Conservation (phyloP, 2,113 vertebrate species). For the Ophiodon elongatus region DNA sequence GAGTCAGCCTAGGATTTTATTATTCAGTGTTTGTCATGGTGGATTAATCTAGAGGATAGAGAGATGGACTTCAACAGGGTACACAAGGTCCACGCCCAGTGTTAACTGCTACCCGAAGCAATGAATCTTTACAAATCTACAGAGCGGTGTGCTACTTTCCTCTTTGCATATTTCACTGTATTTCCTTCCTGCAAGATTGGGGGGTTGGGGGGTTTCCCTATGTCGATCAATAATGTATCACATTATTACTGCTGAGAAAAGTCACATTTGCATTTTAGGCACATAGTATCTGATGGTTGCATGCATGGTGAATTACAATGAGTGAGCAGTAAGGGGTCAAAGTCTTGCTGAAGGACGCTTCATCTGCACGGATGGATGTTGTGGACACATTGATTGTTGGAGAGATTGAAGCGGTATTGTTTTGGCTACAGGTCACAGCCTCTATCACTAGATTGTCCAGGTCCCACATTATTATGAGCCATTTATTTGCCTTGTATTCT, state of each 20-base stretch:
- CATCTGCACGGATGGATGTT: constrained; percentile 1
- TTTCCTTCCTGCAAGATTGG: background rate
- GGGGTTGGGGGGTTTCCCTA: background rate
- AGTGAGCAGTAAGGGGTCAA: constrained; percentile 28
- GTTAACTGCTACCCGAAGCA: background rate
- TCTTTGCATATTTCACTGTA: background rate
- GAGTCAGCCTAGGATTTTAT: constrained; percentile 9
- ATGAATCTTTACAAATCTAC: background rate
- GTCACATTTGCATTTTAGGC: constrained; percentile 50
- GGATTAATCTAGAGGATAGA: constrained; percentile 19
- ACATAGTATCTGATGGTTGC: background rate
- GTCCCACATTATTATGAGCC: constrained; percentile 44
- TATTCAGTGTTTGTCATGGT: background rate
- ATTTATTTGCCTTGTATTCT: constrained; percentile 49
- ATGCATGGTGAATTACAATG: constrained; percentile 49
- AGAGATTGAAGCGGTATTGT: constrained; percentile 39
- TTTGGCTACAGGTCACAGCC: constrained; percentile 40
- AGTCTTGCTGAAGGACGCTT: constrained; percentile 46
- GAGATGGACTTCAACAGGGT: background rate
- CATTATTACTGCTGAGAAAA: constrained; percentile 45
- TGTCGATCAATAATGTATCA: constrained; percentile 50
- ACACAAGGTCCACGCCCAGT: background rate
- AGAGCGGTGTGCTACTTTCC: constrained; percentile 5
- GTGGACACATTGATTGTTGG: constrained; percentile 6
- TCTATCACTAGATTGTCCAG: constrained; percentile 25